phyloP scores from a whole-genome alignment of 1,140 invertebrate genomes.

The Amyelois transitella region DNA sequence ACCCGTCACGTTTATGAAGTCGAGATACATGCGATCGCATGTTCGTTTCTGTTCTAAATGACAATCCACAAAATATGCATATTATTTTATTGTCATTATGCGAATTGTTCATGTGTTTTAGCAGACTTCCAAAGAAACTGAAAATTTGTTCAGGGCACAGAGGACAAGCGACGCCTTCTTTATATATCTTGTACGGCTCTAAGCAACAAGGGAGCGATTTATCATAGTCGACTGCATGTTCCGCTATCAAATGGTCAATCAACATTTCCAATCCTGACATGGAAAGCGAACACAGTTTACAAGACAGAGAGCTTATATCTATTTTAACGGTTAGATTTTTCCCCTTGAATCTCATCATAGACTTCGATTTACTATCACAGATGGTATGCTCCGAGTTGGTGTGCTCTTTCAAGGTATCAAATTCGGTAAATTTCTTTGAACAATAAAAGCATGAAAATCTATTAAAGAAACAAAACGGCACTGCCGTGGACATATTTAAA shows the following conservation, averaged over 20 bases:
- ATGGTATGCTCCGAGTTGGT: constrained; percentile 33
- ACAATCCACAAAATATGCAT: constrained; percentile 45
- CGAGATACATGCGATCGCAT: constrained; percentile 36
- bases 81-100: constrained; percentile 47
- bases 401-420: constrained; percentile 40
- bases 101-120: constrained; percentile 38
- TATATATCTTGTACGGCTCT: constrained; percentile 39
- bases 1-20: constrained; percentile 9
- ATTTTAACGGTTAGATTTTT: constrained; percentile 42
- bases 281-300: constrained; percentile 43
- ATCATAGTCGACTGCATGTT: constrained; percentile 40
- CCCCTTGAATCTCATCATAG: constrained; percentile 36
- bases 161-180: constrained; percentile 43
- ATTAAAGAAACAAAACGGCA: constrained; percentile 55
- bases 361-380: constrained; percentile 43
- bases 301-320: constrained; percentile 39
- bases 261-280: constrained; percentile 27
- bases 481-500: constrained; percentile 48
- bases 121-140: constrained; percentile 42
- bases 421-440: constrained; percentile 39
- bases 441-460: constrained; percentile 58
- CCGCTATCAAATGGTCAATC: constrained; percentile 37
- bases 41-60: constrained; percentile 41
- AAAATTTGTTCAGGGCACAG: constrained; percentile 34
- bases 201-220: constrained; percentile 28